Evolutionary conservation across 1,140 invertebrate genomes (phyloP), one percentile per base, ranked within the genome.

Genomic region (Drosophila mayri): DNA sequence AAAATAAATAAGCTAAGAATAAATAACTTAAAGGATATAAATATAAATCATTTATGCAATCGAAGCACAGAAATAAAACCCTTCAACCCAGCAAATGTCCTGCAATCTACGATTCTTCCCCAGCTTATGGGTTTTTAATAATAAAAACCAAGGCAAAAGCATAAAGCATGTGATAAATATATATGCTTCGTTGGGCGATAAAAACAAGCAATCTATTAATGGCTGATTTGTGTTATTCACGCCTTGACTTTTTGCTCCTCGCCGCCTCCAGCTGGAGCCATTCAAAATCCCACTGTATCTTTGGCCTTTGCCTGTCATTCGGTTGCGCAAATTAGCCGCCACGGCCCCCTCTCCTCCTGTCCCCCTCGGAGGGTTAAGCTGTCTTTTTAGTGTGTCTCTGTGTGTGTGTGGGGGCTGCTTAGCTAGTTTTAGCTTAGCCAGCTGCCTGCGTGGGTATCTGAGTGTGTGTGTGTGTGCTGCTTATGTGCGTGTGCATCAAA

Each of bases 311-410:
- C 62, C 66, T 59, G 74, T 84, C 76, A 82, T 67, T 80, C 50
- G 44, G 55, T 60, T 71, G 76, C 70, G 49, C 79, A 87, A 86
- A 86, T 86, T 86, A 86, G 84, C 76, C 52, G 72, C 63, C 81
- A 54, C 44, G 25, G 20, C 44, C 12, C 12, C 37, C 68, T 49
- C 54, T 10, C n/a, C 52, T 47, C 46, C 12, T 4, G 9, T 14
- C 14, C 11, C 10, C 35, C 12, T 28, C 18, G 20, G 47, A 43
- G 73, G 52, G 43, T 40, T 77, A 76, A 65, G 55, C 55, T 43
- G 62, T 30, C 55, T 59, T 59, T 76, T 66, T 35, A 60, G 35
- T 40, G 16, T 41, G 28, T 25, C 25, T 54, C 16, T 25, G 52
- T 28, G 37, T 55, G 37, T 18, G 46, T n/a, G 52, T 28, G 60